Base-by-base conservation (phyloP, 2,888 invertebrate species). In the Hirtodrosophila alboralis region DNA sequence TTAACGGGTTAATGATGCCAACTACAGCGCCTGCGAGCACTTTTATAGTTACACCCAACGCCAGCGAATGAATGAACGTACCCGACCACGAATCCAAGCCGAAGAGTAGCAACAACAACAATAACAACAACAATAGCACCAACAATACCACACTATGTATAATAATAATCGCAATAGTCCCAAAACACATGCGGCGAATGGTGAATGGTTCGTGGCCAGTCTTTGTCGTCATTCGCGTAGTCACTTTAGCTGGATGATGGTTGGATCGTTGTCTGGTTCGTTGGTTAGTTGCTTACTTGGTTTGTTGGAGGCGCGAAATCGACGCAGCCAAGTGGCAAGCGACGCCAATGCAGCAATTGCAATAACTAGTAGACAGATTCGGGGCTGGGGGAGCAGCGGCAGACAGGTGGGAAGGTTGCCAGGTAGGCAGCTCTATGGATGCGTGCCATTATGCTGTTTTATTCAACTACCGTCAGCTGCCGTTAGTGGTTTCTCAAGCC, bases 1-100 rank as follows among this genome's bases (percentile, higher is more conserved):
- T 89, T 89, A 90, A 90, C 90, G 87, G 87, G 84, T 90, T 88
- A 90, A 90, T 90, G 90, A 90, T 90, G 88, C 76, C 81, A 86
- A 84, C 83, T 87, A 80, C 76, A 85, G 78, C 79, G 76, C 73
- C 73, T 77, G 80, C 72, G 78, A 85, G 79, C 84, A 88, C 88
- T 90, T 90, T 89, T 90, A 90, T 90, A 68, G 87, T 85, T 79
- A 72, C 75, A 73, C 54, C 74, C 73, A 77, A 63, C 44, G 41
- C 54, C 18, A 18, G 18, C 18, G 18, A 18, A 18, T 18, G 18
- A 18, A 18, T 18, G 18, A 18, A 18, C 5, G 18, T 18, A 18
- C 18, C 18, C 44, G 10, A 33, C 41, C 41, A 13, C 30, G 27
- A 33, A 27, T 16, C 34, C 47, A 33, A 54, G 41, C 58, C 62